Evolutionary conservation across 2,888 invertebrate genomes (phyloP).

Genomic region (Achlya flavicornis): DNA sequence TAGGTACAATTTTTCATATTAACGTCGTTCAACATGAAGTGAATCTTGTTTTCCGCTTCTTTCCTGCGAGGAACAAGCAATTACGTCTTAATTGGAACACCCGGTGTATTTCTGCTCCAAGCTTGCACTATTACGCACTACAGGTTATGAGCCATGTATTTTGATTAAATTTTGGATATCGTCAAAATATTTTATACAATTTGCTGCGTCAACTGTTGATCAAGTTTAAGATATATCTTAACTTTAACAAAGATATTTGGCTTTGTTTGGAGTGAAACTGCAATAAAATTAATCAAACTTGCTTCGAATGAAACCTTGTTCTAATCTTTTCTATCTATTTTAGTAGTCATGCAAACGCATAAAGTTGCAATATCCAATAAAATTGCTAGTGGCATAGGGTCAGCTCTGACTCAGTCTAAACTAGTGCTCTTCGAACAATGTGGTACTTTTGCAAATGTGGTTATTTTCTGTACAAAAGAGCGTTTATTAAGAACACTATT

Average conservation of each 20-base stretch:
- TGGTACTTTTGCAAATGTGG: background rate
- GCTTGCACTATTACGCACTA: background rate
- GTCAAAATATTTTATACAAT: too few relatives aligned
- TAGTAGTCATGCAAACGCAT: too few relatives aligned
- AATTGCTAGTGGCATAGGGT: background rate
- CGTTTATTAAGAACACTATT: slow-evolving; percentile 13
- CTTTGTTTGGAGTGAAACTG: too few relatives aligned
- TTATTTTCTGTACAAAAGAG: slow-evolving; percentile 1
- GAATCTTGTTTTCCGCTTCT: slow-evolving; percentile 7
- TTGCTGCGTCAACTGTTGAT: too few relatives aligned
- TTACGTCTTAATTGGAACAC: slow-evolving; percentile 6
- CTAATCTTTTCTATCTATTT: too few relatives aligned
- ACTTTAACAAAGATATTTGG: too few relatives aligned
- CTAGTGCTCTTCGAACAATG: background rate
- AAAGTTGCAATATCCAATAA: background rate
- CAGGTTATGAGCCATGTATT: background rate
- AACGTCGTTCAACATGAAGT: background rate
- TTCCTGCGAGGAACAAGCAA: slow-evolving; percentile 1
- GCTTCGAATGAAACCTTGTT: too few relatives aligned
- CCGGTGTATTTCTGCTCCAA: background rate
- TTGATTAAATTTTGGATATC: background rate
- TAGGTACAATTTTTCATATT: background rate
- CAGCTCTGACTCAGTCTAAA: background rate
- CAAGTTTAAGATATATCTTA: too few relatives aligned
- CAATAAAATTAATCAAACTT: too few relatives aligned